Percentiles rank a stretch among this genome's conserved stretches.
phyloP scores from a whole-genome alignment of 2,888 invertebrate genomes.

The Argyresthia albistria region DNA sequence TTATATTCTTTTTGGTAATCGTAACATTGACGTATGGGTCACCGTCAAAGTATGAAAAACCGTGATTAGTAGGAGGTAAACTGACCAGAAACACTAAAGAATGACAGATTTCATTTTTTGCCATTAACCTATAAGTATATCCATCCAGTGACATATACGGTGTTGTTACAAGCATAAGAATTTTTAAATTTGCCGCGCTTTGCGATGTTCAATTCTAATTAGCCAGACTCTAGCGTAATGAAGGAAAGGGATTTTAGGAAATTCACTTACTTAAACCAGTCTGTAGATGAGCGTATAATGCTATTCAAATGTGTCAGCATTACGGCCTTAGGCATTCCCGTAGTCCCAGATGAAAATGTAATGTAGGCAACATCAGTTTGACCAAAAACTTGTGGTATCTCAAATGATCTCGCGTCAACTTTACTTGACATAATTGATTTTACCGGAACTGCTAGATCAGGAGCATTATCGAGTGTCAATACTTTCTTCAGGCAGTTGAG shows the following conservation, averaged over 20 bases:
- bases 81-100: no score
- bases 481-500: constrained; percentile 31
- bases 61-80: no score
- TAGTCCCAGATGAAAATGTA: constrained; percentile 80
- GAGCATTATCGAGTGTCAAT: constrained; percentile 30
- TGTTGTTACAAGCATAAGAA: no score
- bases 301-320: constrained; percentile 74
- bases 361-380: constrained; percentile 33
- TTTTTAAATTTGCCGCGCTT: no score
- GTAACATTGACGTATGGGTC: no score
- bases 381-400: background rate
- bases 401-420: background rate
- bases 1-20: no score
- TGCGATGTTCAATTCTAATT: no score
- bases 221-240: no score
- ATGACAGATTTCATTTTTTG: no score
- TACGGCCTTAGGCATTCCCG: constrained; percentile 79
- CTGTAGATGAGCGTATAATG: constrained; percentile 39
- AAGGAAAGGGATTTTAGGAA: background rate
- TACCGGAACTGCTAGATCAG: constrained; percentile 16
- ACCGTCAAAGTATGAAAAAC: no score
- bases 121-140: no score
- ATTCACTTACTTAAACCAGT: constrained; percentile 39
- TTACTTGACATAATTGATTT: constrained; percentile 4
- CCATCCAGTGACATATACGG: no score